Conservation (phyloP, 2,797 vertebrate species). For the Labroides dimidiatus region DNA sequence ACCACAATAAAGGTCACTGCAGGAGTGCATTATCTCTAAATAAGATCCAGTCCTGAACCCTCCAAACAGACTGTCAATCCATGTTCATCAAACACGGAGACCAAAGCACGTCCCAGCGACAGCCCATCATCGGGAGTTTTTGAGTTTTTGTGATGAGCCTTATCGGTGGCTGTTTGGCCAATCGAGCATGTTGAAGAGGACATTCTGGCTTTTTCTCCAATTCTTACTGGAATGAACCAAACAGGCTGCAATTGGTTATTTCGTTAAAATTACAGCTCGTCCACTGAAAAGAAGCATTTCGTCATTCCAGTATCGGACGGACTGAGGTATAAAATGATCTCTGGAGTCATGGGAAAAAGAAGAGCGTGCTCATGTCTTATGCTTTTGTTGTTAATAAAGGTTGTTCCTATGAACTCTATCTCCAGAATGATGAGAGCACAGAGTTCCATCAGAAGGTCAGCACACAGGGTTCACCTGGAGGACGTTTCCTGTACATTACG, state of each 20-base stretch:
- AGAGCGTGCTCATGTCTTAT: not conserved
- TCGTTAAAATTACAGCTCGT: not conserved
- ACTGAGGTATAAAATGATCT: conserved; percentile 2
- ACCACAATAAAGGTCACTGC: not conserved
- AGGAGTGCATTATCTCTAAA: not conserved
- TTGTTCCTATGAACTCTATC: not conserved
- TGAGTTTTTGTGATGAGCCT: not conserved
- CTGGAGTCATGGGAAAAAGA: not conserved
- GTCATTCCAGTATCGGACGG: not conserved
- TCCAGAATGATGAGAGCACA: not conserved
- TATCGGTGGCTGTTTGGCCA: not conserved
- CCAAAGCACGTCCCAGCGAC: not conserved
- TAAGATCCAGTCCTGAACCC: not conserved
- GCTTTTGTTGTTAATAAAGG: not conserved
- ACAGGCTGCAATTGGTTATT: not conserved
- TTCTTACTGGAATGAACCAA: conserved; percentile 6
- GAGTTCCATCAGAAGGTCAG: conserved; percentile 4
- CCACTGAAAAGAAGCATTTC: conserved; percentile 1
- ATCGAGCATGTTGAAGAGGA: not conserved
- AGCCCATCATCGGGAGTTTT: not conserved
- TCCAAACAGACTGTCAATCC: not conserved
- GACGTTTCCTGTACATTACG: not conserved
- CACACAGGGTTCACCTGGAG: not conserved
- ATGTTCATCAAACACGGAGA: conserved; percentile 1
- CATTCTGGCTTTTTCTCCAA: conserved; percentile 1